These are phyloP conservation scores for Ammospiza caudacuta DNA, from an alignment of 2,113 vertebrate species.

Conservation along the genomic window DNA sequence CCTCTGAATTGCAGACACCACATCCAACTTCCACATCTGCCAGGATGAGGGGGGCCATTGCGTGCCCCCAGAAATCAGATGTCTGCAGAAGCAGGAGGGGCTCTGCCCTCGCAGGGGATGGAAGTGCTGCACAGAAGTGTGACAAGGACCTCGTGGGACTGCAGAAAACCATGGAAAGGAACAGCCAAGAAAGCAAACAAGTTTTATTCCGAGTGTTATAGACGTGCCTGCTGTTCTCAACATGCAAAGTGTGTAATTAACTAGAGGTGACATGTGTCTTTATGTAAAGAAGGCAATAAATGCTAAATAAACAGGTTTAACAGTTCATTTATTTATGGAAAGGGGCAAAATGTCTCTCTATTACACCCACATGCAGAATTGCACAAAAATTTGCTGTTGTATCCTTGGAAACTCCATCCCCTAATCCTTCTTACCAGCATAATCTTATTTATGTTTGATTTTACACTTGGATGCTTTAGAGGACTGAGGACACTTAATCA, in stretches of 20 bases:
- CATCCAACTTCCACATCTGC: constrained; percentile 21
- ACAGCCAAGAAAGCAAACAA: background rate
- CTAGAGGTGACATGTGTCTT: background rate
- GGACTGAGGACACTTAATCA: background rate
- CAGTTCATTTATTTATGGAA: background rate
- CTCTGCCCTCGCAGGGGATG: constrained; percentile 12
- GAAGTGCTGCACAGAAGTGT: constrained; percentile 36
- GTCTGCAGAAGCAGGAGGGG: background rate
- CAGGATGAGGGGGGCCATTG: constrained; percentile 1
- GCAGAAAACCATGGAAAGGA: background rate
- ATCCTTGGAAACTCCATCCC: background rate
- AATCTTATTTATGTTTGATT: background rate
- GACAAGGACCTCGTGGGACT: background rate
- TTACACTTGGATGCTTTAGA: background rate
- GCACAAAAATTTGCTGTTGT: background rate
- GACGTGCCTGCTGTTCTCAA: background rate
- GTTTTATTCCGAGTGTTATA: background rate
- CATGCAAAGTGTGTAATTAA: background rate
- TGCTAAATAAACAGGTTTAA: background rate
- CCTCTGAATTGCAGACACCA: constrained; percentile 4
- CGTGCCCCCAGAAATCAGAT: background rate
- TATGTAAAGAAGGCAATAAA: background rate
- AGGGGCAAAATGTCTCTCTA: background rate
- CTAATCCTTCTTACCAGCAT: background rate
- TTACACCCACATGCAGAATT: background rate